Base-by-base conservation (phyloP, 2,888 invertebrate species). In the Hyppa rectilinea region DNA sequence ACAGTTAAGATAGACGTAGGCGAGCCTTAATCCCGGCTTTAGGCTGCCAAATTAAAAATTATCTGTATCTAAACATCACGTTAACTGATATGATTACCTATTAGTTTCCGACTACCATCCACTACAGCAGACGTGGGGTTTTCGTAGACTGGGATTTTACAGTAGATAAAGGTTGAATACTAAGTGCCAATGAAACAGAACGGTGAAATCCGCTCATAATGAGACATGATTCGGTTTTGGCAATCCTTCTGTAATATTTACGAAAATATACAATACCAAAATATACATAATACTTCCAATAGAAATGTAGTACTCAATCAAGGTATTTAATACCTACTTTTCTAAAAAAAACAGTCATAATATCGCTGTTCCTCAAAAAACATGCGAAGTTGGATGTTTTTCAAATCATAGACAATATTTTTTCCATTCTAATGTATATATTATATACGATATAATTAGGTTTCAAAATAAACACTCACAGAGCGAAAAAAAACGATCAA, bases 51-150 rank as follows among this genome's bases (percentile, higher is more conserved):
- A 36, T 10, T 38, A n/a, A 61, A 38, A n/a, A n/a, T 4, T 23
- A 23, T n/a, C 29, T 38, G 38, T 38, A 38, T 7, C 2, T n/a
- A 38, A 38, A 38, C 7, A 17, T 17, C 61, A 34, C 26, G 40
- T n/a, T n/a, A 43, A 53, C 14, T 23, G 29, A 55, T 43, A 67
- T 23, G 10, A 66, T 49, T 23, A 23, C 20, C 20, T 6, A 10
- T 20, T 29, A 61, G 12, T 31, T 65, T 17, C 20, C 17, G 45
- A 2, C 17, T 64, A 60, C 45, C 36, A 23, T 64, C 65, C 65
- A 47, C 10, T 47, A 17, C 7, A 36, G 17, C n/a, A 29, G n/a
- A 56, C 62, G 23, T 20, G 31, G 7, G 23, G 20, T 12, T 58
- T 36, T 9, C n/a, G n/a, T n/a, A n/a, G n/a, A n/a, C n/a, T n/a